Base-by-base conservation (phyloP, 2,113 vertebrate species). In the Physeter macrocephalus region DNA sequence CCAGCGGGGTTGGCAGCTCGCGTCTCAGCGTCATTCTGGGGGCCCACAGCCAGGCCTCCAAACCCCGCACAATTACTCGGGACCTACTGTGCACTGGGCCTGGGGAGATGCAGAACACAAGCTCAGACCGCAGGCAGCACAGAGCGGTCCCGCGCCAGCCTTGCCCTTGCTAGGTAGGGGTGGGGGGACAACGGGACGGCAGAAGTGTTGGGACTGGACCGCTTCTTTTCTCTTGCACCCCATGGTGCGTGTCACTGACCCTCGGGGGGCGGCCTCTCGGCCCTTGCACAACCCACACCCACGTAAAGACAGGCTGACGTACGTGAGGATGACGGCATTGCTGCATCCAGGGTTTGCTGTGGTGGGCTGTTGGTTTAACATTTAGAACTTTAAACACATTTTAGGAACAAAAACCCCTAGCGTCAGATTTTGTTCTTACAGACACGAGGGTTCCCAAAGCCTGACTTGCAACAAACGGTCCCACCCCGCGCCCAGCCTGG, bases 221-320 rank as follows among this genome's bases (percentile, higher is more conserved):
- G 5, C 49, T 27, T 27, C 77, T 59, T 39, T 36, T 17, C 77
- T 66, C 61, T 43, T 8, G 31, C 82, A 25, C 34, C 20, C 62
- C 13, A 0, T 2, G 5, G 27, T n/a, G 64, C 6, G 64, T 39
- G 74, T 52, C 52, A 2, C 8, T 36, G 49, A 20, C 25, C 21
- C 18, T 17, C 14, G 0, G 27, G 27, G 31, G 27, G 1, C 12
- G 78, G 21, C 54, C n/a, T 27, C 83, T 49, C 1, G 0, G 4
- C 34, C 67, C 15, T 10, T 13, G 67, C 27, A 25, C 0, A 11
- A 59, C 49, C 82, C 8, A 20, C 36, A n/a, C 7, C 29, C 5
- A 4, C 3, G 72, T 25, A 8, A 74, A 74, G 74, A 39, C 64
- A 14, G 52, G 29, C 15, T 9, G 46, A 2, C 0, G 17, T 36